Evolutionary conservation across 1,140 invertebrate species (phyloP).

Genomic region (Homalodisca vitripennis): DNA sequence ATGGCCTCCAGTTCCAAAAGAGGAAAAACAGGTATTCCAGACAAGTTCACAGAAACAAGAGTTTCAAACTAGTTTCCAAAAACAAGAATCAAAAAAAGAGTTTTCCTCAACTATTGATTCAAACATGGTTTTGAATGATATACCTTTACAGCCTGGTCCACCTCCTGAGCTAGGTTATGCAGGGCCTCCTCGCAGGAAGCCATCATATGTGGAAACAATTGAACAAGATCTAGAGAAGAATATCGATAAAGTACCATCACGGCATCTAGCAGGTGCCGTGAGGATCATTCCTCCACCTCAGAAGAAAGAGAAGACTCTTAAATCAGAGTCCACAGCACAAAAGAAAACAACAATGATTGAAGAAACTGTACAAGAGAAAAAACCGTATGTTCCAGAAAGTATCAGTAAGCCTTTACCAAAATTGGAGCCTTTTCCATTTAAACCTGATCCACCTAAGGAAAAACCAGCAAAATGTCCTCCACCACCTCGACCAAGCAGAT

Average conservation of each 20-base stretch:
- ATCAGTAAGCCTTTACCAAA: slow-evolving; percentile 50
- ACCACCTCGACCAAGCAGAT: slow-evolving; percentile 60
- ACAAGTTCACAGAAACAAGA: neutral
- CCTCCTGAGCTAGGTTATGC: slow-evolving; percentile 65
- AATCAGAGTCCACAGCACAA: slow-evolving; percentile 8
- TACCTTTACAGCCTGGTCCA: slow-evolving; percentile 57
- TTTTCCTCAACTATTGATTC: neutral
- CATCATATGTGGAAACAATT: slow-evolving; percentile 57
- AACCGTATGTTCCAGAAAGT: slow-evolving; percentile 24
- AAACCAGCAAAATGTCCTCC: slow-evolving; percentile 47
- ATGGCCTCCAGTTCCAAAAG: slow-evolving; percentile 36
- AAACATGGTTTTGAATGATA: slow-evolving; percentile 42
- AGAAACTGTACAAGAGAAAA: neutral
- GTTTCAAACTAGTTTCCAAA: neutral
- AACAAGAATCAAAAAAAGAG: slow-evolving; percentile 1
- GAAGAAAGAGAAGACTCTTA: slow-evolving; percentile 42
- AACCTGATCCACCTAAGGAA: slow-evolving; percentile 47
- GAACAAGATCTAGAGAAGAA: slow-evolving; percentile 58
- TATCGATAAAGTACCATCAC: slow-evolving; percentile 53
- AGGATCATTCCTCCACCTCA: slow-evolving; percentile 51
- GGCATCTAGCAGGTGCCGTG: slow-evolving; percentile 54
- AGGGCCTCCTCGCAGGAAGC: slow-evolving; percentile 49
- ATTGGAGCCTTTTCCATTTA: slow-evolving; percentile 55
- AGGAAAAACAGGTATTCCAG: slow-evolving; percentile 22
- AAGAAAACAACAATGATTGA: neutral